Base-by-base conservation (phyloP, 53 echinoderm and acorn worm genomes). In the Actinopyga echinites region DNA sequence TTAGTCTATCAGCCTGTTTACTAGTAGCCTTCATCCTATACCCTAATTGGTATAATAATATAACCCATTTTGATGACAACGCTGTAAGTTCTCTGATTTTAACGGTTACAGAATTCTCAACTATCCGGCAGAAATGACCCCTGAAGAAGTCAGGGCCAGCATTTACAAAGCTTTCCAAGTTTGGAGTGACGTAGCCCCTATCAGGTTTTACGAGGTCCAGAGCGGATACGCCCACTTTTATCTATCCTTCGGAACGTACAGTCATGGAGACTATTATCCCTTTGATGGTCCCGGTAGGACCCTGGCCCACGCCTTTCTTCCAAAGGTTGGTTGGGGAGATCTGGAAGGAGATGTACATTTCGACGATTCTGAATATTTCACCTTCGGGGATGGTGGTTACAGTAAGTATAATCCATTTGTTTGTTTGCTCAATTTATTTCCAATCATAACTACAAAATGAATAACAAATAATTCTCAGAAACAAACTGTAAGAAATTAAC, bases 341-440 rank as follows among this genome's bases (percentile, higher is more conserved):
- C 67, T 94, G 2, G 94, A 91, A 30, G 95, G 95, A 4, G 95
- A 95, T 34, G 86, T 92, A 17, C 95, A 95, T 42, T 95, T 95
- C 64, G 95, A 95, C 36, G 95, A 90, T 57, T 86, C 82, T 15
- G 95, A 95, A 74, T 35, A 58, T 0, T 95, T 86, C 29, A 86
- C 90, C 7, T 53, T 84, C 35, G 57, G 56, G 2, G 75, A 83
- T 21, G 90, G 86, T 30, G 42, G 80, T 8, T 90, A 92, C 92
- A 53, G 52, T 82, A 73, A 62, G 63, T 62, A n/a, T n/a, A n/a
- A n/a, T n/a, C n/a, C n/a, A n/a, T n/a, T n/a, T n/a, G n/a, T n/a
- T n/a, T n/a, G n/a, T n/a, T n/a, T n/a, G n/a, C n/a, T n/a, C n/a
- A n/a, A n/a, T n/a, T n/a, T n/a, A n/a, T n/a, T n/a, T n/a, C n/a